Evolutionary conservation across 2,113 vertebrate species (phyloP), one percentile per base, ranked within the genome.

Genomic region (Genyomyrus donnyi): DNA sequence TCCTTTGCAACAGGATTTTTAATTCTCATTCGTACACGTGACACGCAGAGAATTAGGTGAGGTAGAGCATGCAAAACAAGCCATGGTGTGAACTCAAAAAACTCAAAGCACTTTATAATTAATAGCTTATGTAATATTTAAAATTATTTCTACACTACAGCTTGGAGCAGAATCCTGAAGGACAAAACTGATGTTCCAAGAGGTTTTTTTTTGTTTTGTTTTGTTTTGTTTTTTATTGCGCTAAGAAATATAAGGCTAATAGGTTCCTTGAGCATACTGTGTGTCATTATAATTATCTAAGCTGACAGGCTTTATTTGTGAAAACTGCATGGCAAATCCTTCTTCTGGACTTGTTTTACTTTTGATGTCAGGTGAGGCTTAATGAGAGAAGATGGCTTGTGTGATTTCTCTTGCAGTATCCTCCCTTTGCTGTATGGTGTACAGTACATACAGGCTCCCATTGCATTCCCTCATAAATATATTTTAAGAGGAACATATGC

Each of bases 231-330:
- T 66, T 39, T 93, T 90, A 88, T 89, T 89, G 89, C 93, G 93
- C 91, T 93, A 92, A 91, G 95, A 95, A 94, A 89, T 92, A 90
- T 91, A 93, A 92, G 91, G 94, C 94, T 92, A 91, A 91, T 56
- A 93, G 91, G 31, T 94, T 93, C 92, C 92, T 92, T 93, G 91
- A 86, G 91, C 93, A 91, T 92, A 92, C 92, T 94, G 92, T 93
- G 96, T 96, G 96, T 96, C 95, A 96, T 96, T 94, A 93, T 93
- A 95, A 91, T 97, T 96, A 94, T 94, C 93, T 91, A 93, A 93
- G 92, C 90, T 94, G 94, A 95, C 93, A 94, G 93, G 90, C 91
- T 95, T 95, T 95, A 96, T 94, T 53, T 94, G 92, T 92, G 87
- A 88, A 89, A 93, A 90, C 94, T 95, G 93, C 94, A 93, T 94